Conservation (phyloP, 2,113 vertebrate genomes). For the Amblyopsis rosae region DNA sequence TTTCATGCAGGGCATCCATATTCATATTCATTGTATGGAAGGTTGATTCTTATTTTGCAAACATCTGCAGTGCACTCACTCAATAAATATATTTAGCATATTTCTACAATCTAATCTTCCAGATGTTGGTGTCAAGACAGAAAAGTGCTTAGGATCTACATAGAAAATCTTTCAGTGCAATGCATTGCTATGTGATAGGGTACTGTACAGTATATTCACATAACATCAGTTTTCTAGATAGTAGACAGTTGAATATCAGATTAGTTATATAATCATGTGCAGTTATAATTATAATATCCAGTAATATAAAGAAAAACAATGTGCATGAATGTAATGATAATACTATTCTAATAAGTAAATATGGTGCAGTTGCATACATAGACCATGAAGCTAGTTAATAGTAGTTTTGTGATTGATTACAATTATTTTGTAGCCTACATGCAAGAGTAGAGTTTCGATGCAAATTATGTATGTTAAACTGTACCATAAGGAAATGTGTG, state of each 20-base stretch:
- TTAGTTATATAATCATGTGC: conserved; percentile 4
- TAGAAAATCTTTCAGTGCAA: conserved; percentile 36
- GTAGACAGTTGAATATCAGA: neutral
- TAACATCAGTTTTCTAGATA: neutral
- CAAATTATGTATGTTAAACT: conserved; percentile 41
- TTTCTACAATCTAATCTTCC: conserved; percentile 24
- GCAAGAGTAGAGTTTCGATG: conserved; percentile 24
- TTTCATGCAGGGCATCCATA: too few relatives aligned
- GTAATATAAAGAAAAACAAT: neutral
- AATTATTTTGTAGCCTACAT: conserved; percentile 28
- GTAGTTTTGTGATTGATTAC: conserved; percentile 11
- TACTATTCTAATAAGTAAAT: conserved; percentile 15
- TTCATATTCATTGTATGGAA: conserved; percentile 4
- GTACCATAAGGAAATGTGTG: conserved; percentile 40
- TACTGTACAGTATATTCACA: conserved; percentile 16
- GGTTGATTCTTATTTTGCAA: neutral
- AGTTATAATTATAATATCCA: conserved; percentile 7
- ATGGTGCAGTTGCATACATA: conserved; percentile 27
- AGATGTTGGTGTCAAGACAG: conserved; percentile 15
- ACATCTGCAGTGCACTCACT: neutral
- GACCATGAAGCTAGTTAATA: neutral
- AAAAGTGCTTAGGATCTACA: conserved; percentile 39
- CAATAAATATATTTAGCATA: conserved; percentile 20
- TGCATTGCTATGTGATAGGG: conserved; percentile 26
- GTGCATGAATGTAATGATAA: neutral